Evolutionary conservation across 2,888 invertebrate species (phyloP).

Genomic region (Oligia strigilis): DNA sequence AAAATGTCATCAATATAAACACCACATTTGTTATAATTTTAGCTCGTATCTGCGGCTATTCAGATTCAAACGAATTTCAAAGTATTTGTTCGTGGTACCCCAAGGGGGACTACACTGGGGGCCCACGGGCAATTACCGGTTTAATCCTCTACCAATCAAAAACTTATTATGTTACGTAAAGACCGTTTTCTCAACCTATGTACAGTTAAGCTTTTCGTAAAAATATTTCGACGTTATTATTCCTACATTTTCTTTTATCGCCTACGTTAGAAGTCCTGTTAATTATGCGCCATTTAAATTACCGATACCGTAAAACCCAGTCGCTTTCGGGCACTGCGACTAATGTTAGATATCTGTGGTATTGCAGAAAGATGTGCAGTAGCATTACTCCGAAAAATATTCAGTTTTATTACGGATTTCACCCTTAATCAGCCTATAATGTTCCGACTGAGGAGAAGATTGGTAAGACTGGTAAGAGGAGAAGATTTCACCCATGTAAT

Average conservation of each 20-base stretch:
- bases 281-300: conserved; percentile 61
- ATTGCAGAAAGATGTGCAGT: conserved; percentile 39
- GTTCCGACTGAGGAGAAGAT: too few species aligned
- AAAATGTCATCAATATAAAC: too few species aligned
- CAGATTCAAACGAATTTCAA: background rate
- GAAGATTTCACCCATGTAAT: background rate
- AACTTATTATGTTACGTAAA: too few species aligned
- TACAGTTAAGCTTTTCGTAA: background rate
- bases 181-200: too few species aligned
- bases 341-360: conserved; percentile 48
- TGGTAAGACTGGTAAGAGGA: too few species aligned
- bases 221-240: conserved; percentile 10
- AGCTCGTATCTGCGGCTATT: background rate
- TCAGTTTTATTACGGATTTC: background rate
- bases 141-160: background rate
- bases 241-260: conserved; percentile 35
- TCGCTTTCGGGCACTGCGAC: conserved; percentile 42
- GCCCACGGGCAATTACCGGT: background rate
- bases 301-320: conserved; percentile 56
- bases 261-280: conserved; percentile 40
- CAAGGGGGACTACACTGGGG: too few species aligned
- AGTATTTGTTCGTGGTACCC: too few species aligned
- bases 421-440: background rate
- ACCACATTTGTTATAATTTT: background rate
- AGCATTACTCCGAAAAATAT: conserved; percentile 20